Conservation (phyloP, 2,888 invertebrate genomes). For the Catonia carolina region DNA sequence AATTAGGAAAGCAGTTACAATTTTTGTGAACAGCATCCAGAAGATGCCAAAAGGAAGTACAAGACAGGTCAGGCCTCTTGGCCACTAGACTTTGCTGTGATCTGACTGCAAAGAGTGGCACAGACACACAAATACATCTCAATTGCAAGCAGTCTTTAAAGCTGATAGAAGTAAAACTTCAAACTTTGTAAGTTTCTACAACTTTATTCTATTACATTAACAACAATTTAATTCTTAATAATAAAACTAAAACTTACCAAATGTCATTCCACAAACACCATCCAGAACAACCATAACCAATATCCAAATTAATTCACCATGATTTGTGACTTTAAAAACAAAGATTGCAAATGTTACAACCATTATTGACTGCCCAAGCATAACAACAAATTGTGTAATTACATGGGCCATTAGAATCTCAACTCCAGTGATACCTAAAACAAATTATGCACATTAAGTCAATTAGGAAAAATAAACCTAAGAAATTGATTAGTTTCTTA, state of each 20-base stretch:
- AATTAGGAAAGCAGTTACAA: too few species aligned
- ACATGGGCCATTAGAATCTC: slow-evolving; percentile 86
- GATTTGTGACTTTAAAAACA: slow-evolving; percentile 68
- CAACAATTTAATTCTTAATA: too few species aligned
- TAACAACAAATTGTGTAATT: slow-evolving; percentile 77
- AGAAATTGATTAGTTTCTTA: neutral
- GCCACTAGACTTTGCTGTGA: too few species aligned
- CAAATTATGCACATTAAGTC: slow-evolving; percentile 15
- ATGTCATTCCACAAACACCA: slow-evolving; percentile 90
- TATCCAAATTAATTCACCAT: slow-evolving; percentile 69
- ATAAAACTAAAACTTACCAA: slow-evolving; percentile 64
- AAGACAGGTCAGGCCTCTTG: too few species aligned
- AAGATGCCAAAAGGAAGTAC: too few species aligned
- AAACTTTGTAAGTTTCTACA: too few species aligned
- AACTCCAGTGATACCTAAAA: slow-evolving; percentile 54
- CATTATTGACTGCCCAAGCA: slow-evolving; percentile 73
- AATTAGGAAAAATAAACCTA: neutral
- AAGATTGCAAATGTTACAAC: slow-evolving; percentile 73
- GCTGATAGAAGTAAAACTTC: too few species aligned
- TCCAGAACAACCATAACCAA: slow-evolving; percentile 68
- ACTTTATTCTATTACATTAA: too few species aligned
- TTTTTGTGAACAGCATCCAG: too few species aligned
- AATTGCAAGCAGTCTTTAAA: too few species aligned
- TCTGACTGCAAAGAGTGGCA: too few species aligned
- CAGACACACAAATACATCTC: too few species aligned